Evolutionary conservation across 2,797 vertebrate species (phyloP).

Genomic region (Crossoptilon crossoptilon): DNA sequence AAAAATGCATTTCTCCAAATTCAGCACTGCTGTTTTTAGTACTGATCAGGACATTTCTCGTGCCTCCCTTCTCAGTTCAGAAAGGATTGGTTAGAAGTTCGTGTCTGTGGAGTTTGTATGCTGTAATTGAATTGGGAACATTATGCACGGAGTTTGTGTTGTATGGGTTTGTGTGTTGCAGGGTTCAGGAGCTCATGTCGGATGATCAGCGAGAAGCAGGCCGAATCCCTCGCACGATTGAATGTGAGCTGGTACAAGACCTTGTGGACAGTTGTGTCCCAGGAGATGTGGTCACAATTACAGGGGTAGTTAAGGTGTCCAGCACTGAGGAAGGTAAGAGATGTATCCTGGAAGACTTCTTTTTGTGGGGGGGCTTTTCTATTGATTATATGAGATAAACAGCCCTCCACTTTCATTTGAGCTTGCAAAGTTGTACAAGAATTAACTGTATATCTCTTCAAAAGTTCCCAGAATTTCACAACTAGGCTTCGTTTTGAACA

Average conservation of each 20-base stretch:
- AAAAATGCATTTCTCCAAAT: not conserved
- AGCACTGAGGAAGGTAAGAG: constrained; percentile 88
- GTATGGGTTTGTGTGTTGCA: constrained; percentile 30
- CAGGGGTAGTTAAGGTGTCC: constrained; percentile 91
- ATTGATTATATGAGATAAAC: not conserved
- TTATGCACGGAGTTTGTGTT: fast-evolving
- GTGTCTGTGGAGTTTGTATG: not conserved
- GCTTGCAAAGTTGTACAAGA: fast-evolving
- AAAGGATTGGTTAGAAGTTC: not conserved
- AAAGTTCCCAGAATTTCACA: not conserved
- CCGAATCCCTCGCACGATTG: constrained; percentile 94
- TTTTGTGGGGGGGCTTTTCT: not conserved
- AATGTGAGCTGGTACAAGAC: constrained; percentile 94
- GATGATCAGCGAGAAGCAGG: constrained; percentile 95
- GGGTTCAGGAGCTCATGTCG: constrained; percentile 93
- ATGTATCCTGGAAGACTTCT: not conserved
- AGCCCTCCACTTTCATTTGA: not conserved
- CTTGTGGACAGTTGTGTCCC: constrained; percentile 97
- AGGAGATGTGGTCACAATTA: constrained; percentile 92
- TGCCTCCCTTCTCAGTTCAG: not conserved
- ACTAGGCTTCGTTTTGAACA: not conserved
- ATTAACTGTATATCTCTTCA: not conserved
- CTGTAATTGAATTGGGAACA: fast-evolving
- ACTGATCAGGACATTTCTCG: not conserved
- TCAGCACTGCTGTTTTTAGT: not conserved